Evolutionary conservation across 2,113 vertebrate species (phyloP), one percentile per base, ranked within the genome.

Genomic region (Scomber colias): DNA sequence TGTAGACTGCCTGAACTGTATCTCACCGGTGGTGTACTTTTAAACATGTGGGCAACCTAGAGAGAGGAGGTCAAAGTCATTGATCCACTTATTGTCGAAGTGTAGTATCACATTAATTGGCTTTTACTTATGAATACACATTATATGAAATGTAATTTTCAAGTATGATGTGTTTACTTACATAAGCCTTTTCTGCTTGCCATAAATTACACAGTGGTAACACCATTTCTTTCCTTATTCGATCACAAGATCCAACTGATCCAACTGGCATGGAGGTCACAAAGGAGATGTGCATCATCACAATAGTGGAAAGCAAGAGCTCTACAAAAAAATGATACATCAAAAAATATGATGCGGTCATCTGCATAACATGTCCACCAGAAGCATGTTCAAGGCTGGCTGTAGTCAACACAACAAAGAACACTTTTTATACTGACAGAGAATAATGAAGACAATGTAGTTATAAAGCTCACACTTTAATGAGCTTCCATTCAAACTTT

Each of bases 101-200:
- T 9, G 9, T 40, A 9, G 2, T 40, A 2, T 40, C 35, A 40
- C 27, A 50, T 19, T 48, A 4, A 30, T 56, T 59, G 11, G 2
- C 44, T 35, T 46, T 31, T 30, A 46, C 16, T 14, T 27, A 10
- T 62, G 24, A 31, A 13, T 9, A 71, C 12, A 64, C 31, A 12
- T 48, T 19, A 62, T 8, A 56, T 11, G 8, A 50, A 51, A 65
- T 65, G 3, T 5, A 75, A 48, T 24, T 14, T n/a, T 35, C 21
- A 62, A 62, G 9, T 13, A 48, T 35, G 35, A 8, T 40, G 35
- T 40, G 35, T 40, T 17, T 78, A 92, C 92, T 84, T 71, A 93
- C 90, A 40, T 84, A 89, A 4, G 15, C 0, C 0, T 13, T 0
- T 82, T 86, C 63, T 7, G 73, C 91, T 2, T 0, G 2, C 3